Percentiles rank a stretch among this genome's conserved stretches.
Evolutionary conservation across 2,888 invertebrate species (phyloP).

Genomic region (Halictus ligatus): DNA sequence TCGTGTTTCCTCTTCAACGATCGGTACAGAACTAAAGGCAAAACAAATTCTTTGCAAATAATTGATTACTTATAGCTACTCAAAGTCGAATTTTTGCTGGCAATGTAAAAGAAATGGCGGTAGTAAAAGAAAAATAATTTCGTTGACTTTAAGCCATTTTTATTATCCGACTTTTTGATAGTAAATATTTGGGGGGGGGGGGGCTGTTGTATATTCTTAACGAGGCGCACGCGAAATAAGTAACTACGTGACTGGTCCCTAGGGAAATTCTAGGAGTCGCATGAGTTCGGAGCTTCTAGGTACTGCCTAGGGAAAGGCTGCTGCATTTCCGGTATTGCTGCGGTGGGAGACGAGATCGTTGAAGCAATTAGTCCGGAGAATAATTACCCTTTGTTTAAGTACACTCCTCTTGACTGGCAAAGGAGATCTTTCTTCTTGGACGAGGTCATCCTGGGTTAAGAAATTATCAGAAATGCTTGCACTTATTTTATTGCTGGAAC

Average conservation of each 20-base stretch:
- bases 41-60: too few relatives aligned
- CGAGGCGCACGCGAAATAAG: conserved; percentile 28
- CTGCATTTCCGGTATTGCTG: background rate
- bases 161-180: too few relatives aligned
- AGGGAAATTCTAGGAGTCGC: conserved; percentile 45
- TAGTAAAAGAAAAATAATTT: too few relatives aligned
- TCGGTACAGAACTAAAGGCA: too few relatives aligned
- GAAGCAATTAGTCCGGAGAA: conserved; percentile 1
- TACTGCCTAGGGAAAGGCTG: conserved; percentile 15
- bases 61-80: too few relatives aligned
- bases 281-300: conserved; percentile 15
- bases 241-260: conserved; percentile 24
- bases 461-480: background rate
- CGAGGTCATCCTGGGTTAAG: background rate
- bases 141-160: too few relatives aligned
- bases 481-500: too few relatives aligned
- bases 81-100: too few relatives aligned
- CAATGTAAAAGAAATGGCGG: too few relatives aligned
- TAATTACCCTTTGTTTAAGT: background rate
- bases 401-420: background rate
- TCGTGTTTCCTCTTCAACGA: too few relatives aligned
- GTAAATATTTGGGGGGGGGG: too few relatives aligned
- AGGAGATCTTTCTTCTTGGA: background rate
- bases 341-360: background rate
- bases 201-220: conserved; percentile 18